Base-by-base conservation (phyloP, 2,797 vertebrate genomes). In the Uromys caudimaculatus region DNA sequence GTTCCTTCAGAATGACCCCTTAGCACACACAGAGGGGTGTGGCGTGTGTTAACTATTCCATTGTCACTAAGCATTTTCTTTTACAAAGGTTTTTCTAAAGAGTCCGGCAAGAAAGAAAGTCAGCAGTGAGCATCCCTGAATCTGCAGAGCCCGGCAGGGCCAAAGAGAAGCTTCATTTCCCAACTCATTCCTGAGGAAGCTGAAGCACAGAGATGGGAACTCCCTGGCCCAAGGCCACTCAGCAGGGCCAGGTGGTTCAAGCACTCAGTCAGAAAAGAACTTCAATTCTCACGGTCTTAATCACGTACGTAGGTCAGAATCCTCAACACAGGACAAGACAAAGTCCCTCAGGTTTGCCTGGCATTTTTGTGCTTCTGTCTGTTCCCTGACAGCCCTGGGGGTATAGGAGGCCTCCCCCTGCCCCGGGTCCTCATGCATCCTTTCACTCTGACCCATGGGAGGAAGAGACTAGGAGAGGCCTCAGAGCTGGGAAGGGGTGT, bases 31-130 rank as follows among this genome's bases (percentile, higher is more conserved):
- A 9, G 27, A 1, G 35, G 32, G 21, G 8, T 4, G 0, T 1
- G n/a, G 0, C 0, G 21, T 5, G 4, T 3, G 0, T 27, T 32
- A 14, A 17, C 81, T 56, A 4, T 0, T 19, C 1, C 12, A 10
- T 13, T 23, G 0, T 23, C 52, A 41, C 24, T 21, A 73, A 88
- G 56, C 16, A 8, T 73, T 71, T 41, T 52, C 62, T 69, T 69
- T 17, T 56, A 56, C 41, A 86, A 69, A 16, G 29, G 47, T 52
- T 71, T 71, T 50, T 90, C 71, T 24, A 16, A 54, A n/a, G 64
- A 44, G 24, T 35, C 41, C 8, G 4, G 4, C 44, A 5, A 56
- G 13, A 54, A 35, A 67, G 60, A 14, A 13, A 27, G 41, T 60
- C 23, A 17, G 38, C 7, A 16, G 1, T 3, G 27, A 29, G 27